These are phyloP conservation scores for Bombus haemorrhoidalis DNA, from an alignment of 1,140 invertebrate species.

Conservation along the genomic window DNA sequence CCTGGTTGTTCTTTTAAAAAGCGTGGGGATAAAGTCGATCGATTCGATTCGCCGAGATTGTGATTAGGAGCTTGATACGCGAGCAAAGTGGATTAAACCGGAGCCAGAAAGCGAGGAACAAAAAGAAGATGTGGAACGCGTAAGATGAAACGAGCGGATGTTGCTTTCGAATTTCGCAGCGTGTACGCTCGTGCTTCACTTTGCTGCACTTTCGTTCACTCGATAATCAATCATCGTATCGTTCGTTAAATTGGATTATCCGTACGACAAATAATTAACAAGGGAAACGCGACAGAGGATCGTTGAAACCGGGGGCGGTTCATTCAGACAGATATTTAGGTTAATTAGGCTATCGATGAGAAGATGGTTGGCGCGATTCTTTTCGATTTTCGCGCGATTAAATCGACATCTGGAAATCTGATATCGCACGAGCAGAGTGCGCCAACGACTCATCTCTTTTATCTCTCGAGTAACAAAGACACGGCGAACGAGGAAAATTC, in stretches of 20 bases:
- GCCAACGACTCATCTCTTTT: no score
- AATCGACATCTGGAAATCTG: background rate
- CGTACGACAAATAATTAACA: background rate
- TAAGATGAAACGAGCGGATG: background rate
- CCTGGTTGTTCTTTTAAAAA: constrained; percentile 6
- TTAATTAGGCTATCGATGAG: background rate
- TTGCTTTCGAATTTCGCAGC: background rate
- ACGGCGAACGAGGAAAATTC: background rate
- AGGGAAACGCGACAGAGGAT: no score
- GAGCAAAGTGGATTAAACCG: background rate
- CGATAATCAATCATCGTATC: background rate
- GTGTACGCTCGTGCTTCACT: background rate
- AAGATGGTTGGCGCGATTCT: background rate
- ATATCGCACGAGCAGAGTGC: background rate
- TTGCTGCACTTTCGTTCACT: background rate
- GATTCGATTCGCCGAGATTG: background rate
- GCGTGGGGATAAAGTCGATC: no score
- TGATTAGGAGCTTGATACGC: background rate
- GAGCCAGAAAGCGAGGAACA: background rate
- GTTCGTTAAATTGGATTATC: background rate
- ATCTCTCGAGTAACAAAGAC: background rate
- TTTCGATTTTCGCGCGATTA: background rate
- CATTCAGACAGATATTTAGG: background rate
- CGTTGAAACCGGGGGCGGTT: background rate
- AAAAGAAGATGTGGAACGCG: background rate